Conservation (phyloP, 1,140 invertebrate species). For the Coptotermes formosanus region DNA sequence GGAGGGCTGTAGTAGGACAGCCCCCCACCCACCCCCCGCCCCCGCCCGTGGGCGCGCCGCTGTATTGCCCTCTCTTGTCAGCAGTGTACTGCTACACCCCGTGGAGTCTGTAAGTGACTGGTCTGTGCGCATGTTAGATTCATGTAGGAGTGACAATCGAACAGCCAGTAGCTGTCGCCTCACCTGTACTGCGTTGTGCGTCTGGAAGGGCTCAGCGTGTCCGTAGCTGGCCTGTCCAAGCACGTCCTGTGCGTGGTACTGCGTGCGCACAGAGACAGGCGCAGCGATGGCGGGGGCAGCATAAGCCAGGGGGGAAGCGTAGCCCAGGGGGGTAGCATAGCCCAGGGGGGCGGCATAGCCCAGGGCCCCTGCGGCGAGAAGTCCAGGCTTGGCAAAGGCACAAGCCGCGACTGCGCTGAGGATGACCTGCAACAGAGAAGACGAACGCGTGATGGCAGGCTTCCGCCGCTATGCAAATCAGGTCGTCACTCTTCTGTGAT, state of each 20-base stretch:
- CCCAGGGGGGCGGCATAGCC: background rate
- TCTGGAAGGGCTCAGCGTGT: conserved; percentile 54
- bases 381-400: conserved; percentile 10
- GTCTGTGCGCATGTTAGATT: background rate
- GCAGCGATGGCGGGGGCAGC: conserved; percentile 28
- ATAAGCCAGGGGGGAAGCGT: conserved; percentile 1
- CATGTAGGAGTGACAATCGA: background rate
- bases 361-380: background rate
- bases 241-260: conserved; percentile 57
- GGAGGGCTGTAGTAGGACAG: too few relatives aligned
- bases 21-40: too few relatives aligned
- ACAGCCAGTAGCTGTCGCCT: background rate
- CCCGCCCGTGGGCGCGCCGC: too few relatives aligned
- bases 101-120: too few relatives aligned
- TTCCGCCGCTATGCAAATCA: too few relatives aligned
- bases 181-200: conserved; percentile 50
- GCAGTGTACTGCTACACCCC: too few relatives aligned
- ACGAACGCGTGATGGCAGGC: too few relatives aligned
- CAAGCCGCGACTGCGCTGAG: conserved; percentile 19
- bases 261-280: background rate
- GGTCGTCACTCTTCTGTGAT: too few relatives aligned
- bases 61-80: too few relatives aligned
- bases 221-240: conserved; percentile 56
- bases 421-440: background rate
- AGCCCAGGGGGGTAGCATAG: conserved; percentile 27